Evolutionary conservation across 37 sponge, comb jelly and placozoan genomes (phyloP), one percentile per base, ranked within the genome.

Genomic region (Amphimedon queenslandica): DNA sequence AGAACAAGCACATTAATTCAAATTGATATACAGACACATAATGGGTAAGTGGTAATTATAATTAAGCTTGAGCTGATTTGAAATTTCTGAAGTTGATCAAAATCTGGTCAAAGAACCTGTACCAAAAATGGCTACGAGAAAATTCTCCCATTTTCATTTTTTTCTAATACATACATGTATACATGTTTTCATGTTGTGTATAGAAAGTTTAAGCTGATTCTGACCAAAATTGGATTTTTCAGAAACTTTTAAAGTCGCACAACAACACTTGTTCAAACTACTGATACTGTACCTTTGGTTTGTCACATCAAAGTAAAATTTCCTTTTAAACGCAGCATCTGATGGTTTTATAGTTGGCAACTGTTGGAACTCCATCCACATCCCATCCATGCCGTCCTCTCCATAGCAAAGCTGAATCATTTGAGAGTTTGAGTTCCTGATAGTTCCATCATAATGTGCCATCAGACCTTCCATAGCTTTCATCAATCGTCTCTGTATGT

Each of bases 301-400:
- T 28, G 81, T 82, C 79, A 66, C 77, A 69, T 94, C 93, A 69
- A 98, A 90, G 53, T 88, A 68, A 84, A 93, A 99, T 58, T 69
- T 63, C 35, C 84, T 80, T 39, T 95, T 72, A 58, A 99, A 99
- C 28, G 88, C 82, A 51, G 74, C 57, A 71, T 95, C 40, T 1
- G 91, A 84, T 0, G 94, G 88, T 30, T 88, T 89, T 75, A 96
- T 81, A 38, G 86, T 92, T 30, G 91, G 83, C 56, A 99, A 74
- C 58, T 80, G 76, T 71, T 99, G 99, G 70, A 90, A 95, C 87
- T 99, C 99, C 86, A 99, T 91, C 57, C 72, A 68, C 31, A 89
- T 89, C 6, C 99, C 99, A 58, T 99, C 99, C 96, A 99, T 95
- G 11, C 99, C 99, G 41, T 99, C 99, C 77, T 99, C 99, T 2